These are phyloP conservation scores for Myotis brandtii DNA, from an alignment of 2,113 vertebrate species.

Conservation along the genomic window DNA sequence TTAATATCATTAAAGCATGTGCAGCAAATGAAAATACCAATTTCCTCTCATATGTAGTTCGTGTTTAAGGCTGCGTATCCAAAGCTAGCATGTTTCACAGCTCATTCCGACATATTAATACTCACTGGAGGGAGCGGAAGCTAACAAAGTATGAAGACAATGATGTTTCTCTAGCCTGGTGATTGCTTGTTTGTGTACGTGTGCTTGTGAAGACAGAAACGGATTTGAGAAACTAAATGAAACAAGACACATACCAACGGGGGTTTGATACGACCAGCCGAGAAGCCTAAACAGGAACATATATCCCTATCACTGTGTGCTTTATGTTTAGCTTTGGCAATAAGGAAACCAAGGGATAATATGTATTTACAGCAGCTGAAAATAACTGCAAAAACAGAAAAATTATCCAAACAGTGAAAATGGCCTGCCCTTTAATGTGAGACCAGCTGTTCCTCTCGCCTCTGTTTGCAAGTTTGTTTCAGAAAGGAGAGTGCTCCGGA, in stretches of 20 bases:
- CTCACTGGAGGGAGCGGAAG: slow-evolving; percentile 57
- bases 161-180: slow-evolving; percentile 51
- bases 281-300: slow-evolving; percentile 43
- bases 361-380: slow-evolving; percentile 75
- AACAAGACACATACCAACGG: slow-evolving; percentile 64
- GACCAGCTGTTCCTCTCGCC: slow-evolving; percentile 80
- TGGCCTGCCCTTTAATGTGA: slow-evolving; percentile 76
- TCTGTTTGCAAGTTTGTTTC: slow-evolving; percentile 78
- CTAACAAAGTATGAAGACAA: slow-evolving; percentile 79
- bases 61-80: slow-evolving; percentile 70
- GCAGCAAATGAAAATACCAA: slow-evolving; percentile 81
- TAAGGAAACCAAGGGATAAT: slow-evolving; percentile 74
- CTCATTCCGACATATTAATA: slow-evolving; percentile 57
- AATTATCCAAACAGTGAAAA: slow-evolving; percentile 80
- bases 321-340: slow-evolving; percentile 78
- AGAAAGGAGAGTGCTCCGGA: slow-evolving; percentile 79
- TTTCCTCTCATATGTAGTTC: slow-evolving; percentile 71
- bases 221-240: slow-evolving; percentile 73
- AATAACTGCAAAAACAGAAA: slow-evolving; percentile 74
- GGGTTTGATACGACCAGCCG: slow-evolving; percentile 69
- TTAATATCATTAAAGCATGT: slow-evolving; percentile 82
- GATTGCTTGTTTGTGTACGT: slow-evolving; percentile 50
- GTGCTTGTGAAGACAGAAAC: slow-evolving; percentile 46
- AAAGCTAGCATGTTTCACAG: slow-evolving; percentile 56
- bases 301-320: neutral